These are phyloP conservation scores for Rhadina sibilatrix DNA, from an alignment of 2,113 vertebrate species.

Conservation along the genomic window DNA sequence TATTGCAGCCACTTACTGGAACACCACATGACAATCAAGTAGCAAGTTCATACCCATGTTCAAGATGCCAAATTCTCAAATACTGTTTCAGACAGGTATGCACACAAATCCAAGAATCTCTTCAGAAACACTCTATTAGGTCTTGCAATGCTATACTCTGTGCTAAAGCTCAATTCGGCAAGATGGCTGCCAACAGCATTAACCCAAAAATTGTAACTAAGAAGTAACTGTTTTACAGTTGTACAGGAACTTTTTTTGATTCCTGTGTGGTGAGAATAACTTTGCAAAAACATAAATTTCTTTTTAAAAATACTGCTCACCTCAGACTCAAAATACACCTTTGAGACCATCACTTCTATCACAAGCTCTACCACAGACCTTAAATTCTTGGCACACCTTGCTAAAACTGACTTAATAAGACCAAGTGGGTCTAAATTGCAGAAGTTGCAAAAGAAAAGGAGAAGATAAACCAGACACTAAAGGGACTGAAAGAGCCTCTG, in stretches of 20 bases:
- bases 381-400: background rate
- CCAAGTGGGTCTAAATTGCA: background rate
- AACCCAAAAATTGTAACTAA: background rate
- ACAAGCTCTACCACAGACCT: background rate
- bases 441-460: background rate
- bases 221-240: background rate
- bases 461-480: background rate
- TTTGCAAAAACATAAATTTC: background rate
- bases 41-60: background rate
- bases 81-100: background rate
- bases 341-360: background rate
- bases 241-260: background rate
- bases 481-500: background rate
- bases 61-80: background rate
- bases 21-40: background rate
- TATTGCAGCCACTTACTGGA: background rate
- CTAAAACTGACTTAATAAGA: background rate
- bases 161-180: background rate
- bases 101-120: background rate
- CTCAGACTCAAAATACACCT: background rate
- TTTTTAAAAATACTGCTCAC: background rate
- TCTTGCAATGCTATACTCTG: background rate
- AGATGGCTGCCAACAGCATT: background rate
- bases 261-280: background rate
- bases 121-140: background rate